Base-by-base conservation (phyloP, 2,888 invertebrate genomes). In the Sesamia inferens region DNA sequence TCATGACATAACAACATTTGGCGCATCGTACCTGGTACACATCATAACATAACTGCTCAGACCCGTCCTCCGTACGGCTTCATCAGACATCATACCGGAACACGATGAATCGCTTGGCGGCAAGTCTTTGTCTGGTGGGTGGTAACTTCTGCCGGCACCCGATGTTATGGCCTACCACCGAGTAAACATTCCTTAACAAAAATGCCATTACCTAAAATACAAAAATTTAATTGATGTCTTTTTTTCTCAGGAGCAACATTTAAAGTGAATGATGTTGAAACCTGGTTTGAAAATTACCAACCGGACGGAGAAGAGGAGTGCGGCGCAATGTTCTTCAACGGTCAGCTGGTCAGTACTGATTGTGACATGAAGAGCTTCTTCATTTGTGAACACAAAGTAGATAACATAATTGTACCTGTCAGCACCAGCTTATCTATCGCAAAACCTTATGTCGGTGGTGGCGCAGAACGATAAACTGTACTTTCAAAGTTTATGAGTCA, bases 261-360 rank as follows among this genome's bases (percentile, higher is more conserved):
- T 8, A 58, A 51, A 58, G 48, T 66, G 51, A 87, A 89, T 57
- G 92, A 93, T 0, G 93, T 93, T 0, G 94, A 93, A 76, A 92
- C 74, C 0, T 82, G 82, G 13, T 94, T 93, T 93, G 91, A 90
- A 6, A 81, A 86, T 64, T 83, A 87, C 5, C 93, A 94, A 66
- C 95, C 94, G 0, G 94, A 94, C 67, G 92, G 74, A 31, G 74
- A 74, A 10, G 74, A 11, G 0, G 75, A 74, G 13, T 74, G 74
- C 14, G 74, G 95, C 2, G 90, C 93, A 4, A 94, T 95, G 93
- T 94, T 93, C 82, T 93, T 90, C 85, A 88, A 89, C 48, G 94
- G 94, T 5, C 81, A 85, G 0, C 87, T 94, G 0, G 93, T 93
- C 71, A 93, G 93, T 75, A 86, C 93, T 13, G 83, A 83, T 22